Evolutionary conservation across 2,113 vertebrate species (phyloP), one percentile per base, ranked within the genome.

Genomic region (Tragelaphus scriptus): DNA sequence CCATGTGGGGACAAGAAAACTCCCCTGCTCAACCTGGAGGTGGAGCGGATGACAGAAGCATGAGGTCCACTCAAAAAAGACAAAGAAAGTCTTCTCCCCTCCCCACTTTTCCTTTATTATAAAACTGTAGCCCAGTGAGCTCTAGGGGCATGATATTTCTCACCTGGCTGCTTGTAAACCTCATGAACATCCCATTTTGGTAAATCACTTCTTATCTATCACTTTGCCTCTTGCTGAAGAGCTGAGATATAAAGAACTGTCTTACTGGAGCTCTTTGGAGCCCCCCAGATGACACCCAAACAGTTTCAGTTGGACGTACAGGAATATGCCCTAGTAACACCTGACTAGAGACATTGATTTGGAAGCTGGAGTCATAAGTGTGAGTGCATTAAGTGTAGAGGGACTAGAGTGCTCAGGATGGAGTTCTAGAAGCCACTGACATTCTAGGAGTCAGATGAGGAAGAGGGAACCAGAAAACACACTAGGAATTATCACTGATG

Each of bases 81-180:
- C 11, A 77, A 77, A 75, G 71, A 75, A 75, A 25, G 21, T 77
- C 36, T 44, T 26, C 12, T 77, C 23, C 36, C 36, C 21, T 44
- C 71, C 36, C 71, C 12, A 44, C 71, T 14, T 75, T 44, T 71
- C 9, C 65, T 71, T 71, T 36, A 49, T 49, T 12, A 49, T 36
- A 21, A 36, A 71, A 71, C 65, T 2, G 17, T 36, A 5, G 9
- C n/a, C 65, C n/a, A 36, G 0, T 21, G 21, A 68, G 17, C 5
- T 36, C n/a, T 71, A 0, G n/a, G n/a, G n/a, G 65, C 2, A 3
- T 6, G 8, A 3, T 2, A 36, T 36, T 71, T 36, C n/a, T 71
- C 17, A 26, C 65, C n/a, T 23, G n/a, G 19, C n/a, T 23, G 65
- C n/a, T 26, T 59, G 58, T 59, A 59, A 59, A 59, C 58, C 61